Base-by-base conservation (phyloP, 2,113 vertebrate genomes). In the Sciurus niger region DNA sequence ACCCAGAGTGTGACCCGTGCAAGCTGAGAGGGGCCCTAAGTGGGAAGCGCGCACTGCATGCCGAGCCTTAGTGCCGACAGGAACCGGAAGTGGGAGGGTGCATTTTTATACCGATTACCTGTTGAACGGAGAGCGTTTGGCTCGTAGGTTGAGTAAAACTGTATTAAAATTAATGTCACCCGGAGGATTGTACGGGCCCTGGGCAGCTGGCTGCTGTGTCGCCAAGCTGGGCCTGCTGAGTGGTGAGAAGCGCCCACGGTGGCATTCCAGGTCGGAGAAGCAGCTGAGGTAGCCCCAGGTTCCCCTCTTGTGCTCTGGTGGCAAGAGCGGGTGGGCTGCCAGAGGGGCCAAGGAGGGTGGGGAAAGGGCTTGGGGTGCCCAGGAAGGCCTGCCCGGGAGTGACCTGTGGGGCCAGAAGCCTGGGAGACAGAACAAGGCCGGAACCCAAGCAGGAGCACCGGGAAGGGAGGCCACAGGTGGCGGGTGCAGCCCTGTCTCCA, bases 21-120 rank as follows among this genome's bases (percentile, higher is more conserved):
- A 8, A 7, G 10, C 28, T 4, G 14, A 11, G 74, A 6, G 60
- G 46, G n/a, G 53, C 28, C 0, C 0, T 16, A 12, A 1, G 7
- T 18, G 4, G 28, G 11, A 3, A 8, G 4, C 2, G 9, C 16
- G 13, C 1, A 0, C 67, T 34, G 74, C 17, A n/a, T 68, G 22
- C 22, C 12, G 20, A 37, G 58, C 22, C 37, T 60, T 9, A 0
- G 77, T 22, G 14, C 0, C 0, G 67, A 51, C 55, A 46, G 60
- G 28, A 72, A 73, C 34, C 48, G 30, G 32, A 37, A 40, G 40
- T 25, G 22, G 65, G 32, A 4, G 0, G 12, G 13, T n/a, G 58
- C 4, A 0, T 20, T 32, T 84, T 70, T 1, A 28, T 14, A 4
- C n/a, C 9, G 73, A 1, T 67, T 28, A 30, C 28, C 0, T 32